Percentiles rank a stretch among this genome's conserved stretches.
Conservation (phyloP, 2,113 vertebrate species). For the Pluvialis apricaria region DNA sequence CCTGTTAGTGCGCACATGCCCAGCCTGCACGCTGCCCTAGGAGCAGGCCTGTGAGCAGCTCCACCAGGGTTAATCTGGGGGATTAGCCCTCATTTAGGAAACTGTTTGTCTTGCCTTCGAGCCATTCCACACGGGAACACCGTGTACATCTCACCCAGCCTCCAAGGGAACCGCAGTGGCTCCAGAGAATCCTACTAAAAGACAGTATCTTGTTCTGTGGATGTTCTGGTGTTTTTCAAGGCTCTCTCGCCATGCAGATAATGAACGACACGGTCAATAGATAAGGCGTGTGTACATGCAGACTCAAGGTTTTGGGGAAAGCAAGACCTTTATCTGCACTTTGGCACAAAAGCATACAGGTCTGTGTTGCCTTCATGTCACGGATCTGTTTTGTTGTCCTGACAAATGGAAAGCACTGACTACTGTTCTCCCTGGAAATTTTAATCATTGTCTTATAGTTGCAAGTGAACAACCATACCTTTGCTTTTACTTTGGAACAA, state of each 20-base stretch:
- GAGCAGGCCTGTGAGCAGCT: neutral
- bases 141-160: neutral
- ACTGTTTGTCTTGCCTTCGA: neutral
- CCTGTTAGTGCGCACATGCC: neutral
- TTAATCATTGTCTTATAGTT: neutral
- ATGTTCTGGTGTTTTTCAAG: slow-evolving; percentile 61
- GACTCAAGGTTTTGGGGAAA: neutral
- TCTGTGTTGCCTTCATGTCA: neutral
- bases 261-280: neutral
- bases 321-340: neutral
- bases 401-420: neutral
- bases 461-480: neutral
- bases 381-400: neutral
- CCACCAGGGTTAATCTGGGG: neutral
- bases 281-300: neutral
- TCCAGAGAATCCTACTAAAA: neutral
- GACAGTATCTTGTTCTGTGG: neutral
- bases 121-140: neutral
- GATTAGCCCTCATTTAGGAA: neutral
- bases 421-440: neutral
- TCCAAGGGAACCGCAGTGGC: neutral
- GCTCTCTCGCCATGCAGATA: neutral
- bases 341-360: neutral
- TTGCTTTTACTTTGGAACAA: neutral
- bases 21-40: neutral